Percentiles rank a stretch among this genome's conserved stretches.
These are phyloP conservation scores for Drosophila neoperkinsi DNA, from an alignment of 2,888 invertebrate species.

Conservation along the genomic window DNA sequence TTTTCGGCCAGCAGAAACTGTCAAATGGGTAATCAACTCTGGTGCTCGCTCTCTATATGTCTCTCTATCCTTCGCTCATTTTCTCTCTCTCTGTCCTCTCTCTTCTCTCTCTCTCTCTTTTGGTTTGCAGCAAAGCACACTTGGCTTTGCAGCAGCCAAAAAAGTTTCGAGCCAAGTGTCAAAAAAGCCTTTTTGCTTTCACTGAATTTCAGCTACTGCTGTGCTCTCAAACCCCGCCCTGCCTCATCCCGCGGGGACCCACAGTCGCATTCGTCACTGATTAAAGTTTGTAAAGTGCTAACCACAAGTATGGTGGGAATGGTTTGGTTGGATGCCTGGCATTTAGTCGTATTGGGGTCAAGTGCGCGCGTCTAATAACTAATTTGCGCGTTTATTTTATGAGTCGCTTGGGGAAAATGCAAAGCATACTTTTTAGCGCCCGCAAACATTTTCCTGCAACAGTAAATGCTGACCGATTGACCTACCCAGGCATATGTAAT, in stretches of 20 bases:
- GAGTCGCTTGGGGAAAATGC: slow-evolving; percentile 59
- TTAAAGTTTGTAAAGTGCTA: slow-evolving; percentile 44
- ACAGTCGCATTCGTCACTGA: slow-evolving; percentile 42
- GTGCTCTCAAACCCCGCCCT: slow-evolving; percentile 3
- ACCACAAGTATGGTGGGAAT: slow-evolving; percentile 23
- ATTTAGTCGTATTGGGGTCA: slow-evolving; percentile 61
- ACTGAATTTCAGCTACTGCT: slow-evolving; percentile 42
- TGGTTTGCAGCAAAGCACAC: slow-evolving; percentile 65
- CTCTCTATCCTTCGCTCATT: slow-evolving; percentile 11
- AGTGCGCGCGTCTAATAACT: slow-evolving; percentile 64
- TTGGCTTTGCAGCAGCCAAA: slow-evolving; percentile 58
- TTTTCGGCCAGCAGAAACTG: slow-evolving; percentile 53
- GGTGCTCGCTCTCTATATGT: slow-evolving; percentile 11
- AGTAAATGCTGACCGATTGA: slow-evolving; percentile 73
- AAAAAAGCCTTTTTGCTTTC: slow-evolving; percentile 51
- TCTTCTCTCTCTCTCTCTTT: slow-evolving; percentile 26
- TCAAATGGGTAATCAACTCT: slow-evolving; percentile 70
- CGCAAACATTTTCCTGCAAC: slow-evolving; percentile 24
- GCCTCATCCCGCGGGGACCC: neutral
- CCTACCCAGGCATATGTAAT: slow-evolving; percentile 79
- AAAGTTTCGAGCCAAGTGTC: slow-evolving; percentile 50
- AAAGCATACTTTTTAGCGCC: slow-evolving; percentile 52
- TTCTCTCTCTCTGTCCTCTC: slow-evolving; percentile 4
- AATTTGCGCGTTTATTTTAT: slow-evolving; percentile 61
- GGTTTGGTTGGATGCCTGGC: slow-evolving; percentile 6